Evolutionary conservation across 1,140 invertebrate genomes (phyloP), one percentile per base, ranked within the genome.

Genomic region (Cydia fagiglandana): DNA sequence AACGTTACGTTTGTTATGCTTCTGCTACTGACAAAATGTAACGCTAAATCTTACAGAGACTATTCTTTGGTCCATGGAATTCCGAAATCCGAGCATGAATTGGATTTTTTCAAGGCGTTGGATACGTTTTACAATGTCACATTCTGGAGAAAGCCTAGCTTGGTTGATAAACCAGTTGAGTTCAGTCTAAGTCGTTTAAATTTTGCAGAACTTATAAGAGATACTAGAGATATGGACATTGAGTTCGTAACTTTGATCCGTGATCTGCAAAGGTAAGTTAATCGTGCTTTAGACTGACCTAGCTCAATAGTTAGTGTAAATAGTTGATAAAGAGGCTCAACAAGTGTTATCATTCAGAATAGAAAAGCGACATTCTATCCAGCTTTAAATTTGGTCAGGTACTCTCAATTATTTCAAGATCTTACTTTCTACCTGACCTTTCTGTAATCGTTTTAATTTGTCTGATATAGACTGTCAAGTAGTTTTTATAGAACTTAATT

Each of bases 191-290:
- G 56, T 24, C 56, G 56, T 10, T 61, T 61, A 61, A 61, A 24
- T 61, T 61, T 61, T 12, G 56, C 56, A 24, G 56, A 61, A 4
- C 56, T 61, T 24, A 10, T 61, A 24, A 61, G 56, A 24, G 56
- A 61, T n/a, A 61, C 56, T 20, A 61, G 9, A 24, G 56, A 61
- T 12, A 24, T 61, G 56, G 56, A 61, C n/a, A 61, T 61, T 1
- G 56, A 61, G 3, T 61, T 24, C 56, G n/a, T 61, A 61, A 61
- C 56, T 20, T 0, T 61, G 7, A 61, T 61, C 17, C 56, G 56
- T 24, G 56, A 61, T 12, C 20, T 61, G 20, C 56, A 61, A 61
- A 61, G 56, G 56, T 61, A 61, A 61, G 50, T 53, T 53, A 6
- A 1, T 53, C 1, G 17, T 17, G 1, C 50, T 53, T n/a, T 17